Conservation (phyloP, 1,140 invertebrate genomes). For the Trissolcus basalis region DNA sequence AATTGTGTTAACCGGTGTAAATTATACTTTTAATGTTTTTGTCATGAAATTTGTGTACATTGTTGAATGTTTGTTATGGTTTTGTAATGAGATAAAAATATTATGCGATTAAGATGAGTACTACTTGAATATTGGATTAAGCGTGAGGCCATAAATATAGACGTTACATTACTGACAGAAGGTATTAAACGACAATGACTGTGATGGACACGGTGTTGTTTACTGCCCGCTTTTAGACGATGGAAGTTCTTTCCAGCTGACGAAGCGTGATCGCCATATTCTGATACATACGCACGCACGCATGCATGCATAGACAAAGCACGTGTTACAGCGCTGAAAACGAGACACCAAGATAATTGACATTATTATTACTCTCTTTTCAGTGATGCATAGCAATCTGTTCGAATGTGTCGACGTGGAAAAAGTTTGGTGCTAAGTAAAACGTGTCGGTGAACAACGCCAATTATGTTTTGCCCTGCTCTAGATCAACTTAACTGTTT, state of each 20-base stretch:
- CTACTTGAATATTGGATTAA: slow-evolving; percentile 15
- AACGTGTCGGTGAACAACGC: too few species aligned
- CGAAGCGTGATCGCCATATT: slow-evolving; percentile 55
- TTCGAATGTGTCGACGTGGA: slow-evolving; percentile 1
- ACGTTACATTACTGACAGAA: slow-evolving; percentile 61
- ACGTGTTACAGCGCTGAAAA: slow-evolving; percentile 37
- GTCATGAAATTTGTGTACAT: neutral
- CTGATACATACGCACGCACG: slow-evolving; percentile 28
- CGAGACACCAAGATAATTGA: slow-evolving; percentile 44
- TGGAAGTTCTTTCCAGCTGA: slow-evolving; percentile 61
- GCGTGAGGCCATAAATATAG: slow-evolving; percentile 27
- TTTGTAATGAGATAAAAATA: neutral
- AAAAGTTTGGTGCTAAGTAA: too few species aligned
- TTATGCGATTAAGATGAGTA: neutral
- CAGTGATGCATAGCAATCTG: slow-evolving; percentile 31
- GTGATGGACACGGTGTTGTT: slow-evolving; percentile 58
- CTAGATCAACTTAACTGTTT: too few species aligned
- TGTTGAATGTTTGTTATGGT: too few species aligned
- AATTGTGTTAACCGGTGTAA: too few species aligned
- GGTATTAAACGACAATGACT: slow-evolving; percentile 61
- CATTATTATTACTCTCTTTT: slow-evolving; percentile 31
- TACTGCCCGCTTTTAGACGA: slow-evolving; percentile 48
- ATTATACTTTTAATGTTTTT: neutral
- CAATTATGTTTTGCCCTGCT: too few species aligned
- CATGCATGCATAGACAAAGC: slow-evolving; percentile 27